These are phyloP conservation scores for Eurois occulta DNA, from an alignment of 2,888 invertebrate genomes.

Conservation along the genomic window DNA sequence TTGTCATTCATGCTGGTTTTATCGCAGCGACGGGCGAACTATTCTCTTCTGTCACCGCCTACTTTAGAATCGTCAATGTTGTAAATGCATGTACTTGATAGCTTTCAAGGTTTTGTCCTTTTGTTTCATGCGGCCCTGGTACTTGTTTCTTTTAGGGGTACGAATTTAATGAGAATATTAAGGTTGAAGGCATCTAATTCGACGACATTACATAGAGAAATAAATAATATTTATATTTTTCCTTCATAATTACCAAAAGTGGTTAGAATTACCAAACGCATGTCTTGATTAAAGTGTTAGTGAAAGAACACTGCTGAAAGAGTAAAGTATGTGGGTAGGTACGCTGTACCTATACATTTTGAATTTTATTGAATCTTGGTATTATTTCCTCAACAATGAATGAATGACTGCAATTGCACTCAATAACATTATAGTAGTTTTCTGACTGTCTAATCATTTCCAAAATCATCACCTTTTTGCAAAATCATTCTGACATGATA, in stretches of 20 bases:
- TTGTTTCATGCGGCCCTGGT: slow-evolving; percentile 23
- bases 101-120: slow-evolving; percentile 34
- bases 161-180: background rate
- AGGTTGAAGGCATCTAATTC: background rate
- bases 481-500: too few relatives aligned
- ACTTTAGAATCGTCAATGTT: slow-evolving; percentile 69
- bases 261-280: background rate
- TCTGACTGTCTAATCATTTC: too few relatives aligned
- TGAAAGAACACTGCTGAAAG: background rate
- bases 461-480: too few relatives aligned
- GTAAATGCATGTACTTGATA: slow-evolving; percentile 48
- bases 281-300: background rate
- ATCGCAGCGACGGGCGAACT: slow-evolving; percentile 70
- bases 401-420: too few relatives aligned
- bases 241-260: background rate
- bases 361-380: too few relatives aligned
- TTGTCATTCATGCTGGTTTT: slow-evolving; percentile 84
- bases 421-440: too few relatives aligned
- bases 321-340: too few relatives aligned
- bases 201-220: background rate
- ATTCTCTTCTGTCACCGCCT: slow-evolving; percentile 75
- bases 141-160: slow-evolving; percentile 7
- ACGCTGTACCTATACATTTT: background rate
- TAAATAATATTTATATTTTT: background rate
- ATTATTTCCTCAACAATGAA: too few relatives aligned